Evolutionary conservation across 1,140 invertebrate genomes (phyloP), one percentile per base, ranked within the genome.

Genomic region (Globodera ellingtonae): DNA sequence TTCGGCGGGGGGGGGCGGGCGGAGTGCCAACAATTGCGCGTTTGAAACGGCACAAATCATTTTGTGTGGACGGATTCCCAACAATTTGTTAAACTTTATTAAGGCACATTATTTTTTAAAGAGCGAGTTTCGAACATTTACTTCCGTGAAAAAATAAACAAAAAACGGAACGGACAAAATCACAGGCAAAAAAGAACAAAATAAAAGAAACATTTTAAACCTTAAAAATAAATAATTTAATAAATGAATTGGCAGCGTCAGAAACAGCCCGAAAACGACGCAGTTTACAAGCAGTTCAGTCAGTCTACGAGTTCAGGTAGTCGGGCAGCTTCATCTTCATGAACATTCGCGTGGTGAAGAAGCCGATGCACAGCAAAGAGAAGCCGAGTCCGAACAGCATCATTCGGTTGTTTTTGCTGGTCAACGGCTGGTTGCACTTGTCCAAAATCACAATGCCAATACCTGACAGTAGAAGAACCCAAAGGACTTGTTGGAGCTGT

Each of bases 301-400:
- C 67, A 8, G 24, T 76, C 67, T 69, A 77, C 18, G 62, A n/a
- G 13, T 65, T 18, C 59, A 77, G 21, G 47, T 79, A 81, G 13
- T 75, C 79, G 88, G 97, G 97, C 81, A 99, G 90, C 91, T 99
- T 99, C 94, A 99, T 98, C 87, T 95, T 92, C 96, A 99, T 99
- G 88, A 99, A 99, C 73, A 98, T 94, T 93, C 95, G 96, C 81
- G 95, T 98, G 72, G 95, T 95, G 83, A 96, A 94, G 90, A 97
- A 98, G 21, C 96, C 97, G 1, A 98, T 93, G 56, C 97, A 89
- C 81, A 98, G 94, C 84, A 95, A 95, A 48, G 95, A 92, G 89
- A 97, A 97, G 78, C 96, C 96, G 18, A 77, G 50, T 24, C 47
- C 65, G n/a, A 77, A 77, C 13, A 98, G 91, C 13, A 99, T 91